Percentiles rank a stretch among this genome's conserved stretches.
Conservation (phyloP, 2,113 vertebrate species). For the Sapajus apella region DNA sequence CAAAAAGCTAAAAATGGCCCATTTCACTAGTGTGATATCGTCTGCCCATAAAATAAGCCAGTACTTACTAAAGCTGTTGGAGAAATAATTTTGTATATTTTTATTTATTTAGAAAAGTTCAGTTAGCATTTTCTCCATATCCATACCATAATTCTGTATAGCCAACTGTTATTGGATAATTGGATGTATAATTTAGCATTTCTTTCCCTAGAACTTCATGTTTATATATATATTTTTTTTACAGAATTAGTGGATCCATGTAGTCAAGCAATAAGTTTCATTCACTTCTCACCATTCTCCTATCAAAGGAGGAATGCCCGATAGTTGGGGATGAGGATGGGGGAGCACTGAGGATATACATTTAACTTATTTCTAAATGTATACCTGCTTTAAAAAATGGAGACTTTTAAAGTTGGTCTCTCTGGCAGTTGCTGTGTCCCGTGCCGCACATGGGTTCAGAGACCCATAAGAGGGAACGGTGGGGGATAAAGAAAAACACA, state of each 20-base stretch:
- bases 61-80: background rate
- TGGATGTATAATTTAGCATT: background rate
- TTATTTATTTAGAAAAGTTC: background rate
- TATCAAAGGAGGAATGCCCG: background rate
- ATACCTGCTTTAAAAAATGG: background rate
- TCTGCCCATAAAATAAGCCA: background rate
- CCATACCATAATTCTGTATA: background rate
- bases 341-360: background rate
- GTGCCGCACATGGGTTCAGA: too few relatives aligned
- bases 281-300: background rate
- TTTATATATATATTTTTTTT: too few relatives aligned
- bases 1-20: background rate
- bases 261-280: background rate
- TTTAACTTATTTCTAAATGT: background rate
- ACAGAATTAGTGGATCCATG: background rate
- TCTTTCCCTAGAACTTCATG: background rate
- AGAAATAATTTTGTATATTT: background rate
- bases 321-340: fast-evolving
- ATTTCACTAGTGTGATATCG: background rate
- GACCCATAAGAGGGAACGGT: too few relatives aligned
- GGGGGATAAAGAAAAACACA: too few relatives aligned
- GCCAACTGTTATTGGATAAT: background rate
- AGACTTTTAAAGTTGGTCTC: background rate
- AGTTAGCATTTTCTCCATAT: background rate
- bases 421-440: too few relatives aligned